Conservation (phyloP, 2,888 invertebrate species). For the Torymus auratus region DNA sequence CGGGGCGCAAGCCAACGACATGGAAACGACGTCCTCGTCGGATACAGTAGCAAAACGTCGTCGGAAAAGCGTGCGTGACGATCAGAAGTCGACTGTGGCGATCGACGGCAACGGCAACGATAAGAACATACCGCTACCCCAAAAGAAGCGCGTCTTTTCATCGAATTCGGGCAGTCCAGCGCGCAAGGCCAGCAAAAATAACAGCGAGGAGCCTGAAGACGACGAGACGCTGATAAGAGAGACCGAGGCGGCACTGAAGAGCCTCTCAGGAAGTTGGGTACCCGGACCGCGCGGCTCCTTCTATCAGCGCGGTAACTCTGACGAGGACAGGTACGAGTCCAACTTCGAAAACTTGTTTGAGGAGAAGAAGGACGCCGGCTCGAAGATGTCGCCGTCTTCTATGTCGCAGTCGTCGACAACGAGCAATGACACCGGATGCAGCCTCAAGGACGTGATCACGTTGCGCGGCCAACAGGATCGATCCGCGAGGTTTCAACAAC, state of each 20-base stretch:
- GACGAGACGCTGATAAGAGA: constrained; percentile 91
- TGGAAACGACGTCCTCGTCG: constrained; percentile 74
- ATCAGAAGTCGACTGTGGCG: constrained; percentile 65
- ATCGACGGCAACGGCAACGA: constrained; percentile 72
- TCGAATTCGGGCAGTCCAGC: constrained; percentile 77
- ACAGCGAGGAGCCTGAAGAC: constrained; percentile 79
- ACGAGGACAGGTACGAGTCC: constrained; percentile 83
- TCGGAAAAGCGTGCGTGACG: constrained; percentile 76
- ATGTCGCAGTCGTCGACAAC: constrained; percentile 80
- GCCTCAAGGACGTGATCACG: constrained; percentile 83
- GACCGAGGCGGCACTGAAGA: constrained; percentile 91
- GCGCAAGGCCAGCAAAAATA: constrained; percentile 73
- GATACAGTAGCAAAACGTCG: constrained; percentile 76
- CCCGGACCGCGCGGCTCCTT: constrained; percentile 82
- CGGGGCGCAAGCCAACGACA: constrained; percentile 75
- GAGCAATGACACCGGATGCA: constrained; percentile 80
- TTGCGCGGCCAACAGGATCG: constrained; percentile 76
- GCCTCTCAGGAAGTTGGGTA: constrained; percentile 89
- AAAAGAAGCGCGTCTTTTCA: constrained; percentile 80
- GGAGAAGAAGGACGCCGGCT: constrained; percentile 83
- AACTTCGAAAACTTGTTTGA: constrained; percentile 91
- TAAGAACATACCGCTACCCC: constrained; percentile 78
- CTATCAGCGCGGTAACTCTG: constrained; percentile 81
- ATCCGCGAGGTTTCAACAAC: constrained; percentile 63
- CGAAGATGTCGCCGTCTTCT: constrained; percentile 82